Percentiles rank a stretch among this genome's conserved stretches.
Conservation (phyloP, 1,140 invertebrate species). For the Planococcus citri region DNA sequence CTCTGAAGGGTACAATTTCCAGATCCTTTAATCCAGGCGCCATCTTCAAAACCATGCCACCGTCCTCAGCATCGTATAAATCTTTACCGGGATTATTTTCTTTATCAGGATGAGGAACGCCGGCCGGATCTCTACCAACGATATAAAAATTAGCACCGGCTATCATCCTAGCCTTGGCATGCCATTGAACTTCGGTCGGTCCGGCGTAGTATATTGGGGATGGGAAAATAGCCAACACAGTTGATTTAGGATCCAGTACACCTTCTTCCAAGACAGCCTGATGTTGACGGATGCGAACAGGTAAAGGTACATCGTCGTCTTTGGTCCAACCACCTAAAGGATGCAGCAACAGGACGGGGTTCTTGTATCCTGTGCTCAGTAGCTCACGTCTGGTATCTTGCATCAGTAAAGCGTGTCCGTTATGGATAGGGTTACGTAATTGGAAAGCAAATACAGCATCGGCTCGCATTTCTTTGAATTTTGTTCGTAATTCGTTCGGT, state of each 20-base stretch:
- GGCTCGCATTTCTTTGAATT: conserved; percentile 71
- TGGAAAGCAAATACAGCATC: conserved; percentile 99
- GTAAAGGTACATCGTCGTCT: conserved; percentile 93
- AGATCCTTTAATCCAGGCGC: conserved; percentile 79
- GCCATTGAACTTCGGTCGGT: conserved; percentile 98
- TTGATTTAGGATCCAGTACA: conserved; percentile 68
- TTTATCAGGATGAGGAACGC: conserved; percentile 72
- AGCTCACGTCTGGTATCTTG: conserved; percentile 78
- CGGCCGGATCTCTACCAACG: conserved; percentile 95
- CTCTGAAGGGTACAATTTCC: conserved; percentile 94
- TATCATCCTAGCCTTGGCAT: conserved; percentile 90
- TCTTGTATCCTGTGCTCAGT: conserved; percentile 71
- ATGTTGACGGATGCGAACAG: conserved; percentile 61
- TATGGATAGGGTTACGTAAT: conserved; percentile 95
- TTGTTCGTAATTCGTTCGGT: conserved; percentile 77
- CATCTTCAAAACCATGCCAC: conserved; percentile 79
- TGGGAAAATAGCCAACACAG: conserved; percentile 94
- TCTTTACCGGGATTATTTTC: conserved; percentile 56
- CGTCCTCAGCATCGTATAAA: conserved; percentile 88
- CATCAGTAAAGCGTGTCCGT: conserved; percentile 97
- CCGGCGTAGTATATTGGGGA: conserved; percentile 99
- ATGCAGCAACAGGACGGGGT: conserved; percentile 89
- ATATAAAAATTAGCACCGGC: conserved; percentile 98
- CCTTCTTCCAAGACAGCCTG: conserved; percentile 78
- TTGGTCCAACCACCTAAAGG: conserved; percentile 98